Percentiles rank a stretch among this genome's conserved stretches.
Conservation (phyloP, 1,140 invertebrate genomes). For the Idris sp. region DNA sequence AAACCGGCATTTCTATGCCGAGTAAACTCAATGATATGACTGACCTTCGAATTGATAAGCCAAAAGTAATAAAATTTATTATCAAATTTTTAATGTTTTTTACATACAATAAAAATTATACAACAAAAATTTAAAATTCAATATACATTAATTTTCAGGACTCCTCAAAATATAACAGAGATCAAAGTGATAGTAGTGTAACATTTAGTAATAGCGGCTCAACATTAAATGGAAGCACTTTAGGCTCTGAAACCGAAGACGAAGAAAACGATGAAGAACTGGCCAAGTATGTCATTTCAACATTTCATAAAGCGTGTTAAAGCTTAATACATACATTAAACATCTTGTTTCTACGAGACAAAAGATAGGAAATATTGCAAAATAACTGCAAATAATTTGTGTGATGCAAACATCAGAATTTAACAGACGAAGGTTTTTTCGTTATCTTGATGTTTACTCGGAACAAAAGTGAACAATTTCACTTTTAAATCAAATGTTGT, state of each 20-base stretch:
- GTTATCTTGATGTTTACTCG: no score
- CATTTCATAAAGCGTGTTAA: slow-evolving; percentile 27
- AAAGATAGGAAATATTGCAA: not conserved
- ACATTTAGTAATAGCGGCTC: slow-evolving; percentile 78
- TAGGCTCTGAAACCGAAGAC: slow-evolving; percentile 76
- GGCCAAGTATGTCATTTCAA: slow-evolving; percentile 68
- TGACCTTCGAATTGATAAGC: slow-evolving; percentile 67
- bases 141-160: slow-evolving; percentile 35
- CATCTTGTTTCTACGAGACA: slow-evolving; percentile 2
- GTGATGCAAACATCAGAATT: not conserved
- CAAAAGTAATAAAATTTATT: slow-evolving; percentile 63
- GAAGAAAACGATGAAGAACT: slow-evolving; percentile 74
- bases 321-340: slow-evolving; percentile 32
- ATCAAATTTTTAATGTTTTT: no score
- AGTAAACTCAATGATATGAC: slow-evolving; percentile 72
- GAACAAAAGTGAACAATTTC: no score
- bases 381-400: slow-evolving; percentile 1
- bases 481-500: no score
- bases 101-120: no score
- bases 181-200: slow-evolving; percentile 73
- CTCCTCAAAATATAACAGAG: slow-evolving; percentile 65
- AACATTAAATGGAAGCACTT: slow-evolving; percentile 75
- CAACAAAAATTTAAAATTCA: no score
- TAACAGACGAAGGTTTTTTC: not conserved
- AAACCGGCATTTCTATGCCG: slow-evolving; percentile 71